Conservation (phyloP, 2,888 invertebrate genomes). For the Bugulina stolonifera region DNA sequence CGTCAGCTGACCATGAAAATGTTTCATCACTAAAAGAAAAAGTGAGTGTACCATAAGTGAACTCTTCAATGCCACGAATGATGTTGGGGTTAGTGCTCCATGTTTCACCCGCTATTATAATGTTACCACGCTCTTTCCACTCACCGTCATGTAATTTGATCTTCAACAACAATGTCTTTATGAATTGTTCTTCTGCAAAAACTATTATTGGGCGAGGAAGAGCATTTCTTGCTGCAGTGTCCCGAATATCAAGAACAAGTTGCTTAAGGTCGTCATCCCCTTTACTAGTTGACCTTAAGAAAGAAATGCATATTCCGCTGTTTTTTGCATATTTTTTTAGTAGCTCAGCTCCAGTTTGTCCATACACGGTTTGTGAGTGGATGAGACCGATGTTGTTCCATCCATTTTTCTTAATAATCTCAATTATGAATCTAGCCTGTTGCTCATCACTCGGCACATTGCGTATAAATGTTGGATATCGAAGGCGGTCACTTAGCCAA, state of each 20-base stretch:
- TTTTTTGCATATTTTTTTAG: constrained; percentile 34
- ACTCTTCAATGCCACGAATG: constrained; percentile 26
- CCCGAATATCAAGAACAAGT: neutral
- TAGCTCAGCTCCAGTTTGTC: constrained; percentile 38
- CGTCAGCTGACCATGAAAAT: constrained; percentile 6
- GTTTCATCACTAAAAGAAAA: constrained; percentile 25
- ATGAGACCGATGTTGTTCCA: constrained; percentile 42
- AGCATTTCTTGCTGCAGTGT: neutral
- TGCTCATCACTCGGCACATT: constrained; percentile 43
- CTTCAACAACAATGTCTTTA: neutral
- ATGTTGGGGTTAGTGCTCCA: constrained; percentile 28
- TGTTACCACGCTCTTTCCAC: constrained; percentile 1
- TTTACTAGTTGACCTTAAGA: neutral
- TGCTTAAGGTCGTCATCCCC: neutral
- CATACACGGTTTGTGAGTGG: constrained; percentile 43
- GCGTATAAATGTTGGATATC: constrained; percentile 42
- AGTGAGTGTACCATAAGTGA: constrained; percentile 27
- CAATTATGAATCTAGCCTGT: constrained; percentile 39
- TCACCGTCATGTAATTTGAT: neutral
- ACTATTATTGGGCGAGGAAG: neutral
- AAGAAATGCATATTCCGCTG: constrained; percentile 38
- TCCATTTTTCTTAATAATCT: constrained; percentile 35
- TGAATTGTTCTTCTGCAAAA: neutral
- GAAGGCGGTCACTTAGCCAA: constrained; percentile 37
- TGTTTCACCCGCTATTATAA: constrained; percentile 27